Evolutionary conservation across 2,888 invertebrate species (phyloP).

Genomic region (Nemotelus pantherinus): DNA sequence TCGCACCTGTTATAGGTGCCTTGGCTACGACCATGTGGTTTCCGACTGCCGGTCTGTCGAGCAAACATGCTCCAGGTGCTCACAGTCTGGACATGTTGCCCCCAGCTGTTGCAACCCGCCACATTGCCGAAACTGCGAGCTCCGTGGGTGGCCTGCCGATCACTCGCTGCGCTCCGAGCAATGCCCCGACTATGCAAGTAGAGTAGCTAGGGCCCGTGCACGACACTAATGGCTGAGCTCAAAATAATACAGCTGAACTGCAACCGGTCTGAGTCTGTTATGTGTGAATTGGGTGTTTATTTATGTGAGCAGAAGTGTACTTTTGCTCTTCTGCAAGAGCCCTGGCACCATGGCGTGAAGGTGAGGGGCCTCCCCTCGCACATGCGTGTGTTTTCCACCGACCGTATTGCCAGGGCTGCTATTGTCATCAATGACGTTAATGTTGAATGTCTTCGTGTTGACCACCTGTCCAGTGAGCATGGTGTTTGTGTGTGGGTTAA

Average conservation of each 20-base stretch:
- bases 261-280: background rate
- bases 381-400: background rate
- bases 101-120: background rate
- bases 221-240: background rate
- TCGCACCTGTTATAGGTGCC: constrained; percentile 4
- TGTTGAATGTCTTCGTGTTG: background rate
- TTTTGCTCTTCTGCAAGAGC: background rate
- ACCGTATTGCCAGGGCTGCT: background rate
- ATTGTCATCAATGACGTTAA: background rate
- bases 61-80: background rate
- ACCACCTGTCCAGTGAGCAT: background rate
- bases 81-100: background rate
- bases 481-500: background rate
- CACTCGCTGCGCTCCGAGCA: background rate
- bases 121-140: constrained; percentile 4
- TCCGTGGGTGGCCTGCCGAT: background rate
- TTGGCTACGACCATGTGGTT: background rate
- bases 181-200: background rate
- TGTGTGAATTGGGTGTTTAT: background rate
- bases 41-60: background rate
- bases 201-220: background rate
- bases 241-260: no score
- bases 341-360: background rate
- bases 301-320: background rate
- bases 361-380: background rate